A percentile compares a stretch with the other conserved stretches of the same genome.
These are phyloP conservation scores for Acronicta psi DNA, from an alignment of 2,888 invertebrate species.

Conservation along the genomic window DNA sequence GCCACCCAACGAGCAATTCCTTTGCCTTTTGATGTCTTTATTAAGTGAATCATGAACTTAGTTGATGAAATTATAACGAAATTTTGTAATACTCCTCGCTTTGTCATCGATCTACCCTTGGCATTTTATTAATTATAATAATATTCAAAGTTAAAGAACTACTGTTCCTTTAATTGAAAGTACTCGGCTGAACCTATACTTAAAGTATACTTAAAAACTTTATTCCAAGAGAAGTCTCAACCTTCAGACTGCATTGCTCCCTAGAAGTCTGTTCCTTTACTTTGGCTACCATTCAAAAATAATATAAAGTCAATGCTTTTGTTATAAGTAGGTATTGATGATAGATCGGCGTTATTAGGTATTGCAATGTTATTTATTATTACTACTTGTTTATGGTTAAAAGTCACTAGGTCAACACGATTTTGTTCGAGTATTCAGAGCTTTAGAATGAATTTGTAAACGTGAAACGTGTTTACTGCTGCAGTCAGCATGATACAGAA, in stretches of 20 bases:
- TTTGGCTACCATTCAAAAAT: too few species aligned
- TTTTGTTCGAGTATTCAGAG: too few species aligned
- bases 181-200: conserved; percentile 10
- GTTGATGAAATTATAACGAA: conserved; percentile 58
- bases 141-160: conserved; percentile 25
- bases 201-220: conserved; percentile 5
- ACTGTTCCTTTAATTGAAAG: conserved; percentile 14
- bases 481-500: conserved; percentile 45
- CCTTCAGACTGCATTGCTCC: background rate
- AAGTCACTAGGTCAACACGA: too few species aligned
- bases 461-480: conserved; percentile 5
- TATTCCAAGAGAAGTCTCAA: conserved; percentile 1
- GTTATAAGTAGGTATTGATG: too few species aligned
- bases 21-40: conserved; percentile 63
- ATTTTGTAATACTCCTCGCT: conserved; percentile 50
- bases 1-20: conserved; percentile 56
- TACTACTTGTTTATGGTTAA: background rate
- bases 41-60: conserved; percentile 63
- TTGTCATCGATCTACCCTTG: conserved; percentile 46
- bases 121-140: conserved; percentile 48
- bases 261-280: background rate
- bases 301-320: too few species aligned
- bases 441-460: conserved; percentile 2
- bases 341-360: too few species aligned
- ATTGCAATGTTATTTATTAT: background rate